These are phyloP conservation scores for Hestina assimilis DNA, from an alignment of 1,140 invertebrate species.

Conservation along the genomic window DNA sequence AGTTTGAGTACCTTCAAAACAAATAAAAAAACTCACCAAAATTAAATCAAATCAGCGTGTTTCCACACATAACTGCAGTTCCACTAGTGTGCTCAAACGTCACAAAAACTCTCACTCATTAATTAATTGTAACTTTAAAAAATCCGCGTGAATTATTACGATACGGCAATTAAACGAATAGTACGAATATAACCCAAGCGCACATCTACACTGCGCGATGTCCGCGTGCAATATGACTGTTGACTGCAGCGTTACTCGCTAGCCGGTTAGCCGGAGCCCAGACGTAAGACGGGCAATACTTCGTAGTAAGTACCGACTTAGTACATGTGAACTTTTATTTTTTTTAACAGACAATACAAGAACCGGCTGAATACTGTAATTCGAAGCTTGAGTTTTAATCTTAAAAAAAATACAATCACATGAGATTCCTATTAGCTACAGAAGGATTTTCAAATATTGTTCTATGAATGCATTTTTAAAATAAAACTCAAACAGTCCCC, in stretches of 20 bases:
- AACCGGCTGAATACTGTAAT: not conserved
- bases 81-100: constrained; percentile 42
- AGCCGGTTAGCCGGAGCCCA: not conserved
- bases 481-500: too few species aligned
- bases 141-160: constrained; percentile 38
- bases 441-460: too few species aligned
- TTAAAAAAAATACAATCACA: not conserved
- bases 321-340: not conserved
- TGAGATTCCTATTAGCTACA: too few species aligned
- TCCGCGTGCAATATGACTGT: constrained; percentile 36
- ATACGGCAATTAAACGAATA: constrained; percentile 20
- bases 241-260: not conserved
- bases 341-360: not conserved
- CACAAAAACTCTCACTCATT: constrained; percentile 58
- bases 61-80: constrained; percentile 44
- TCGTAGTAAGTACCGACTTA: not conserved
- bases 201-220: constrained; percentile 15
- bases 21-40: constrained; percentile 34
- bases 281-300: not conserved
- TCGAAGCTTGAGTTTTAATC: not conserved
- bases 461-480: too few species aligned
- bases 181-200: not conserved
- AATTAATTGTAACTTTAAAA: constrained; percentile 45
- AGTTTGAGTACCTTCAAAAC: not conserved
- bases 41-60: constrained; percentile 25